A percentile compares a stretch with the other conserved stretches of the same genome.
Conservation (phyloP, 2,888 invertebrate species). For the Vandiemenella viatica region DNA sequence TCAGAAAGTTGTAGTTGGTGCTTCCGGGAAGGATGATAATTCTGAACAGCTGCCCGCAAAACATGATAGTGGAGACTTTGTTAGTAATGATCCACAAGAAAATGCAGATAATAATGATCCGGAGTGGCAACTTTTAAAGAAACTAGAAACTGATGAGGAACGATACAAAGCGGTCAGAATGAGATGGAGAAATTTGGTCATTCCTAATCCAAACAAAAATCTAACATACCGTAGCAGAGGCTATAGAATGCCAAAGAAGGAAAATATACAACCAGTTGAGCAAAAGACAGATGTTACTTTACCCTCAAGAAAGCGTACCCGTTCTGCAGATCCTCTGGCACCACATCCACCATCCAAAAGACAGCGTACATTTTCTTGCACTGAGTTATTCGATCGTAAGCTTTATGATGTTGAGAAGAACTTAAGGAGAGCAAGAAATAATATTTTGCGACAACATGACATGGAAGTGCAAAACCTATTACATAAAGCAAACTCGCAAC, state of each 20-base stretch:
- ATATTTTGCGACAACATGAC: too few species aligned
- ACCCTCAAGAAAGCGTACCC: not conserved
- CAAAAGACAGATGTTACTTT: not conserved
- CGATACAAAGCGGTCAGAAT: slow-evolving; percentile 12
- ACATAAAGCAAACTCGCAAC: too few species aligned
- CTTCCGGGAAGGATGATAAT: too few species aligned
- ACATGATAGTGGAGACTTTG: slow-evolving; percentile 4
- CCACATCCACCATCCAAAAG: too few species aligned
- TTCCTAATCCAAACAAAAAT: slow-evolving; percentile 13
- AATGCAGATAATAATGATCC: slow-evolving; percentile 15
- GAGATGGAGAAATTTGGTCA: slow-evolving; percentile 12
- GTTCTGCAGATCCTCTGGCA: not conserved
- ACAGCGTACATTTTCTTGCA: not conserved
- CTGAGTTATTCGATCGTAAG: not conserved
- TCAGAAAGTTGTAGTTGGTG: too few species aligned
- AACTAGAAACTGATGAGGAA: slow-evolving; percentile 14
- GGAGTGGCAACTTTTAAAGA: slow-evolving; percentile 13
- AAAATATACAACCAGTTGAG: not conserved
- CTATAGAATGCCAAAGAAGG: not conserved
- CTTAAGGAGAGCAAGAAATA: too few species aligned
- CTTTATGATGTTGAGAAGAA: too few species aligned
- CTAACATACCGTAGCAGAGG: slow-evolving; percentile 5
- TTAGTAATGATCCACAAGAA: slow-evolving; percentile 11
- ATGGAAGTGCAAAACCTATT: too few species aligned
- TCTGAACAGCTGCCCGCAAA: too few species aligned